Evolutionary conservation across 2,113 vertebrate species (phyloP).

Genomic region (Myanophis thanlyinensis): DNA sequence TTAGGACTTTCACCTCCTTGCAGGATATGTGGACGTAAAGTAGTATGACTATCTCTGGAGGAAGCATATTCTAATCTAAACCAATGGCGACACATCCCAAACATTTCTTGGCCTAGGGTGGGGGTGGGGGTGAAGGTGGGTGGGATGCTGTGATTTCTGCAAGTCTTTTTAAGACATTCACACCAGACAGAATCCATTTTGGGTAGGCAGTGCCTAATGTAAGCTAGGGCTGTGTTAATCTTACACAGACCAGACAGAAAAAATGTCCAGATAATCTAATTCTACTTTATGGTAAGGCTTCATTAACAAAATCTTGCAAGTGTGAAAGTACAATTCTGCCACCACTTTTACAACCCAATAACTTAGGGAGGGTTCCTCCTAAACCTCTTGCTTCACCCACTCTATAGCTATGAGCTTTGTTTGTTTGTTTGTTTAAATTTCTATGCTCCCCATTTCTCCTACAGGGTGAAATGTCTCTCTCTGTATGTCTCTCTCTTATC

Average conservation of each 20-base stretch:
- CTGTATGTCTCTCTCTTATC: too few relatives aligned
- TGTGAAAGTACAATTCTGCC: neutral
- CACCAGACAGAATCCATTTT: neutral
- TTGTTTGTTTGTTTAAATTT: neutral
- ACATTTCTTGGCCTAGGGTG: neutral
- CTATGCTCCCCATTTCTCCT: neutral
- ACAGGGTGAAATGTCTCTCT: neutral
- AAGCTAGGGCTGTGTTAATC: neutral
- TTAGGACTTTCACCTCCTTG: neutral
- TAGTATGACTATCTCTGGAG: neutral
- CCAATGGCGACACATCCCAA: neutral
- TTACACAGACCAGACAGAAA: neutral
- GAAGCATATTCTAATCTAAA: neutral
- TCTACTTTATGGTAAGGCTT: neutral
- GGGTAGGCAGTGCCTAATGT: neutral
- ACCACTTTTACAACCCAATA: neutral
- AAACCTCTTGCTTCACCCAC: neutral
- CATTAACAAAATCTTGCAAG: neutral
- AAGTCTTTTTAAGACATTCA: neutral
- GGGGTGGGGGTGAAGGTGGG: accelerated
- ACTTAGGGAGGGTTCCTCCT: neutral
- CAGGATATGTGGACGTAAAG: neutral
- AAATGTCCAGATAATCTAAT: neutral
- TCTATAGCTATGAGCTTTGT: neutral
- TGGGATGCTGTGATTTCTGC: neutral